phyloP scores from a whole-genome alignment of 2,113 vertebrate genomes.

The Emydura subglobosa region DNA sequence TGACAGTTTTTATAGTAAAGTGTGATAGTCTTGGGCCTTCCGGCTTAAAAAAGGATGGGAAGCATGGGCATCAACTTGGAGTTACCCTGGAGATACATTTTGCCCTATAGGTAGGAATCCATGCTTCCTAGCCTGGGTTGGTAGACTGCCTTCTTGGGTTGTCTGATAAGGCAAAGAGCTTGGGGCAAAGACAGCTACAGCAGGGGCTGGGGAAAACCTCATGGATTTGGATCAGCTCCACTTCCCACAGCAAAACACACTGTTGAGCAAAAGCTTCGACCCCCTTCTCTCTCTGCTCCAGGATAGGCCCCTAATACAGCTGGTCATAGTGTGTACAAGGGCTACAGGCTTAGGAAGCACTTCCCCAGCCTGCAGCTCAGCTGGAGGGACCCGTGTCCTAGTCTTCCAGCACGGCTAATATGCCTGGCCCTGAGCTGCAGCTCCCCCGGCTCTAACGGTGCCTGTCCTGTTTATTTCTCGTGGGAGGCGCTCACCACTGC shows the following conservation, averaged over 20 bases:
- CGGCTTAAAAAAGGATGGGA: background rate
- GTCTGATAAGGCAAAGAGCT: background rate
- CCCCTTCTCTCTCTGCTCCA: background rate
- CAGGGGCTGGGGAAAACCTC: background rate
- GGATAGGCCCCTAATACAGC: background rate
- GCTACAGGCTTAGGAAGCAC: background rate
- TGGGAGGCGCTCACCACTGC: background rate
- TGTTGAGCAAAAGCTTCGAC: background rate
- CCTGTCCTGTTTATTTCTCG: rapidly evolving
- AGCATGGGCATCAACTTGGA: background rate
- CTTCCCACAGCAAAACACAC: background rate
- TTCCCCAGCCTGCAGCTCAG: background rate
- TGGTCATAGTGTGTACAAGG: background rate
- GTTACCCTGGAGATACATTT: background rate
- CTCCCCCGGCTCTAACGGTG: background rate
- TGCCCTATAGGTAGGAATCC: background rate
- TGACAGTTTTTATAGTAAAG: background rate
- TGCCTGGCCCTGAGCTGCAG: background rate
- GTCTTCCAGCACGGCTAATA: background rate
- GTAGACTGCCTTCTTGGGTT: background rate
- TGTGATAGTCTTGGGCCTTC: background rate
- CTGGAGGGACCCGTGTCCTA: background rate
- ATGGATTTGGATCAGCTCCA: background rate
- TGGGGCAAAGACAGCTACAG: background rate
- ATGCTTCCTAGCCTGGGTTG: background rate